Evolutionary conservation across 1,140 invertebrate genomes (phyloP).

Genomic region (Drosophila ercepeae): DNA sequence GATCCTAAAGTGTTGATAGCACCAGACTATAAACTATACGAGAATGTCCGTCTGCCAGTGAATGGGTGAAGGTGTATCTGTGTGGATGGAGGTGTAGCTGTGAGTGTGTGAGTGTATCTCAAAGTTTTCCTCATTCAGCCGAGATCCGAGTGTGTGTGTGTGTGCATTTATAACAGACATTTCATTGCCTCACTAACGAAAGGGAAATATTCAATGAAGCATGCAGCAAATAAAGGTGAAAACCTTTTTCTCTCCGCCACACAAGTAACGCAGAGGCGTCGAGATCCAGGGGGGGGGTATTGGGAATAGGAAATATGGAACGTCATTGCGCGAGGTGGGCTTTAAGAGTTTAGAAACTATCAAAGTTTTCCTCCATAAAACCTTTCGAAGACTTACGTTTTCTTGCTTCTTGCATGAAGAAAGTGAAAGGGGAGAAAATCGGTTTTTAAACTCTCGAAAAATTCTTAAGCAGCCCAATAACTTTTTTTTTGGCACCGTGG

Average conservation of each 20-base stretch:
- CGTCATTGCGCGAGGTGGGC: constrained; percentile 29
- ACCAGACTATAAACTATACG: constrained; percentile 64
- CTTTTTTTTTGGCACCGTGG: constrained; percentile 25
- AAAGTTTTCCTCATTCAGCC: constrained; percentile 31
- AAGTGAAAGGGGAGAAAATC: too few relatives aligned
- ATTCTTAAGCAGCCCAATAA: background rate
- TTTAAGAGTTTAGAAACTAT: constrained; percentile 5
- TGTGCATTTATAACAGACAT: constrained; percentile 66
- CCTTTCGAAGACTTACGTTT: too few relatives aligned
- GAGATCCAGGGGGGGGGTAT: background rate
- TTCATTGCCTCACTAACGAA: constrained; percentile 68
- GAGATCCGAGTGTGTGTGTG: constrained; percentile 4
- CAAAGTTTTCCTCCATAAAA: too few relatives aligned
- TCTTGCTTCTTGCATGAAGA: background rate
- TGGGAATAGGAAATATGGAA: background rate
- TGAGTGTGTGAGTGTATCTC: constrained; percentile 8
- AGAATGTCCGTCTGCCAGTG: constrained; percentile 21
- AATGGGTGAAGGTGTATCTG: constrained; percentile 7
- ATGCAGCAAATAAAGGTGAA: constrained; percentile 67
- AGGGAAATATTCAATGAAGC: constrained; percentile 68
- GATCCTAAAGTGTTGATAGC: constrained; percentile 68
- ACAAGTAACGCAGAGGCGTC: constrained; percentile 10
- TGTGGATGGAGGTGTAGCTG: constrained; percentile 12
- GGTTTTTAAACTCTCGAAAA: too few relatives aligned
- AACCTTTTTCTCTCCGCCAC: constrained; percentile 48